Percentiles rank a stretch among this genome's conserved stretches.
Evolutionary conservation across 37 sponge, comb jelly and placozoan species (phyloP).

Genomic region (Hexactinellida sp.): DNA sequence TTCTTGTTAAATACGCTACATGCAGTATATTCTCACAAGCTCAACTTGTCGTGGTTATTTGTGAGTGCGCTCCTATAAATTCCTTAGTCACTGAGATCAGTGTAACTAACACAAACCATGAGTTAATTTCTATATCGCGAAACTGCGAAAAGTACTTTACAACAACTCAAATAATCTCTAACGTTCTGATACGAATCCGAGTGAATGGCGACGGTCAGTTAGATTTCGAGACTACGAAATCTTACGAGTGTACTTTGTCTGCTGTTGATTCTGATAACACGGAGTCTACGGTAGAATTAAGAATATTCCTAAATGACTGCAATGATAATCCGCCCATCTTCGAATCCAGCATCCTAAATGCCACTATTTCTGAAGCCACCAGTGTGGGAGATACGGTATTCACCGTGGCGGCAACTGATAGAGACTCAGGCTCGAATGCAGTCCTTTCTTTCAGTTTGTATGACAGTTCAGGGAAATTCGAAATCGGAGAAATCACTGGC

Average conservation of each 20-base stretch:
- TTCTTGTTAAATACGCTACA: not conserved
- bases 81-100: not conserved
- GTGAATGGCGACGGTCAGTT: not conserved
- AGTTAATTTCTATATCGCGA: not conserved
- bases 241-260: not conserved
- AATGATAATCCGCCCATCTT: not conserved
- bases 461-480: not conserved
- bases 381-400: not conserved
- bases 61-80: not conserved
- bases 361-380: not conserved
- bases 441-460: not conserved
- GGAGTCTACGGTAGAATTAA: not conserved
- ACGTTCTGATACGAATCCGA: not conserved
- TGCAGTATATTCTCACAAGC: not conserved
- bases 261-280: not conserved
- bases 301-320: not conserved
- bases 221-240: not conserved
- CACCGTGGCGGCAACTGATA: not conserved
- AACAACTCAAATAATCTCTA: not conserved
- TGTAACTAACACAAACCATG: not conserved
- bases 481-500: not conserved
- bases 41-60: not conserved
- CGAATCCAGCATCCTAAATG: not conserved
- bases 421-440: not conserved
- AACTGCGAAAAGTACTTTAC: not conserved